A percentile compares a stretch with the other conserved stretches of the same genome.
phyloP scores from a whole-genome alignment of 2,888 invertebrate species.

The Dryococelus australis region DNA sequence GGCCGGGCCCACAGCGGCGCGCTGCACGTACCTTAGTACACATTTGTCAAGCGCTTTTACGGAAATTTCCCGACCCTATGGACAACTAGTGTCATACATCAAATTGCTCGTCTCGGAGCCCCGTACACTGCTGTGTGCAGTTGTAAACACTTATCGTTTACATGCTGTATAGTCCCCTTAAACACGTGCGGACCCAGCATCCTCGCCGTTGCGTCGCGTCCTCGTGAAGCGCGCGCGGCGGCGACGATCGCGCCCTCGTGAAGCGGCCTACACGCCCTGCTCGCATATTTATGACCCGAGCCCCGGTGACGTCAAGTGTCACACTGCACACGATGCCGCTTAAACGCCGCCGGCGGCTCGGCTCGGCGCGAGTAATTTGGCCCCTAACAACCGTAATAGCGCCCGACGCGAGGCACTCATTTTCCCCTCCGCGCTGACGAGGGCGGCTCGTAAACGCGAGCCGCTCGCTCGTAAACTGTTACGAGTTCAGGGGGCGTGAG shows the following conservation, averaged over 20 bases:
- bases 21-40: too few relatives aligned
- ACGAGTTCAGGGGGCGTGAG: not conserved
- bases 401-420: not conserved
- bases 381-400: conserved; percentile 7
- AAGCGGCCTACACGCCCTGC: not conserved
- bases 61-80: too few relatives aligned
- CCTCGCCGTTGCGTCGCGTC: too few relatives aligned
- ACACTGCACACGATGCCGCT: not conserved
- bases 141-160: too few relatives aligned
- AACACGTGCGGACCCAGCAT: too few relatives aligned
- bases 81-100: too few relatives aligned
- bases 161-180: too few relatives aligned
- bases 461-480: not conserved
- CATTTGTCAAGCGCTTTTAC: too few relatives aligned
- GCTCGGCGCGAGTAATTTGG: not conserved
- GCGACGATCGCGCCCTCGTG: not conserved
- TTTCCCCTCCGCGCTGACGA: not conserved
- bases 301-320: not conserved
- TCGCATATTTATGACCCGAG: not conserved
- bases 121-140: too few relatives aligned
- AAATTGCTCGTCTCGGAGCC: too few relatives aligned
- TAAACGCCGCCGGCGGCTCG: not conserved
- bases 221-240: not conserved
- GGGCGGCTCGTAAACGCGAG: not conserved
- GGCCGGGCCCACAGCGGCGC: too few relatives aligned